Conservation (phyloP, 2,113 vertebrate genomes). For the Corydoras sp. region DNA sequence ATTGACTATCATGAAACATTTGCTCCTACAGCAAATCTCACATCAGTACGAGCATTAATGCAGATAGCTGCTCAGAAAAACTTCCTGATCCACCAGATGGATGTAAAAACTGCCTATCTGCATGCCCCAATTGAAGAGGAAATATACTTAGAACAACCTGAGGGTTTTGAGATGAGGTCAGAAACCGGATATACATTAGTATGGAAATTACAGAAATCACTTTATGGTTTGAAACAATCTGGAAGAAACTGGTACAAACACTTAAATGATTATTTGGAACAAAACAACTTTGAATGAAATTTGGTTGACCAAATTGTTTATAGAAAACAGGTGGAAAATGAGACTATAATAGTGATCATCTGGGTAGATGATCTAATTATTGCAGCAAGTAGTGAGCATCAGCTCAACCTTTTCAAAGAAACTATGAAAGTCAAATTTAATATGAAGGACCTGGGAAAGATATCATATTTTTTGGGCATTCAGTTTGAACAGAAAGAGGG, state of each 20-base stretch:
- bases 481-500: no score
- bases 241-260: conserved; percentile 8
- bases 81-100: not conserved
- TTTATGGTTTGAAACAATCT: conserved; percentile 18
- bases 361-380: no score
- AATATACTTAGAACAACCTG: conserved; percentile 20
- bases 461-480: no score
- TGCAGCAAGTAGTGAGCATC: no score
- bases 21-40: conserved; percentile 32
- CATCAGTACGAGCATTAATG: not conserved
- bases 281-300: not conserved
- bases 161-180: not conserved
- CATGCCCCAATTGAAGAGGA: conserved; percentile 14
- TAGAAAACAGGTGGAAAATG: no score
- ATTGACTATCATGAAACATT: conserved; percentile 45
- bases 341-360: no score
- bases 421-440: no score
- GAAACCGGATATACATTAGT: not conserved
- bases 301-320: no score
- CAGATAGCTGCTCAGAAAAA: not conserved
- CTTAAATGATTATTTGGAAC: conserved; percentile 2
- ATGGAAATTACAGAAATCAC: not conserved
- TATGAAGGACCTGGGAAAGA: no score
- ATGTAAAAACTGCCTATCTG: conserved; percentile 12
- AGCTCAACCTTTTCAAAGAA: no score